Evolutionary conservation across 2,797 vertebrate genomes (phyloP), one percentile per base, ranked within the genome.

Genomic region (Coluber constrictor): DNA sequence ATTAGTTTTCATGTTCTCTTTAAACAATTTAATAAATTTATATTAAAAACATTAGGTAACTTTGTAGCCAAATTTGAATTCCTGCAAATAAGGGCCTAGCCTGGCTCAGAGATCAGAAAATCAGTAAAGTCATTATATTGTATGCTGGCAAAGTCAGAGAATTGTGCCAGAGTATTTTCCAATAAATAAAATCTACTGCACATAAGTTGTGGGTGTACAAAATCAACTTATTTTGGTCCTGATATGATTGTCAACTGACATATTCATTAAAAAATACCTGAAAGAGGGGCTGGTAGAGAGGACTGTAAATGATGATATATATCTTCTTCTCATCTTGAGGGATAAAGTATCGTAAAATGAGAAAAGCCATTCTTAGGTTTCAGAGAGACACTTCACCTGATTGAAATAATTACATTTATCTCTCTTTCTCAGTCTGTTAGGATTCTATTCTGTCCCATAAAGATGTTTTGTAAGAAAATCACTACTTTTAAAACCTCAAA

Each of bases 311-410:
- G 66, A 32, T 11, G 66, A 32, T 11, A 54, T 54, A 23, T 3
- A 91, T 63, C 57, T 91, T 89, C 57, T 91, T 93, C 47, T 54
- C 51, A 93, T 89, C 66, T 89, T 56, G 87, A 89, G 87, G 47
- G 70, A 47, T 86, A 93, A 89, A 66, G 61, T 91, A 91, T 16
- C 27, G 27, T 91, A 91, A 91, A 89, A 86, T 89, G 70, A 89
- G 66, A 59, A 86, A 93, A 86, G 43, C 87, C 87, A 93, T 90
- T 91, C 57, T 83, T 74, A 79, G n/a, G 70, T 51, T 91, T 91
- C 66, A 91, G 83, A 87, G 90, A 89, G 87, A 66, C 59, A 83
- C 90, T 93, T 89, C 90, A 93, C 91, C 87, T 93, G 93, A 93
- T 57, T 91, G 66, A 91, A 91, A 88, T 74, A 93, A 89, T 89